Base-by-base conservation (phyloP, 2,888 invertebrate species). In the Drosophila atripex region DNA sequence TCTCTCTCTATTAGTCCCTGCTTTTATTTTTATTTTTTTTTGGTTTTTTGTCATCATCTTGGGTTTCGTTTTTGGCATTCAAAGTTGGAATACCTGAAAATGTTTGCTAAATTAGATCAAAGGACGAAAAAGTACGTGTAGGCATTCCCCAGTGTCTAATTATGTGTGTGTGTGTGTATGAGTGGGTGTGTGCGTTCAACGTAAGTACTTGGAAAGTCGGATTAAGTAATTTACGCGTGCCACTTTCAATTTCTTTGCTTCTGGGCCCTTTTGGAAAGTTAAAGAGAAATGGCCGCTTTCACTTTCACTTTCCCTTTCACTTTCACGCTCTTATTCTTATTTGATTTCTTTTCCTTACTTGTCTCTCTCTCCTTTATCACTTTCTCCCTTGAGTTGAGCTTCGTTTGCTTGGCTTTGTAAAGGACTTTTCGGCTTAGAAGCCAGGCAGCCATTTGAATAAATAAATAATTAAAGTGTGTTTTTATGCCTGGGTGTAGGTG, bases 211-310 rank as follows among this genome's bases (percentile, higher is more conserved):
- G 72, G 61, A 72, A 84, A 80, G 80, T 75, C 68, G 76, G 84
- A 86, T 83, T 86, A 86, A 83, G 86, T 86, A 86, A 84, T 86
- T 83, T 80, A 64, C 82, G 86, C 84, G 80, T 75, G 72, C 72
- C 70, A 71, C 73, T 78, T 80, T 86, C 84, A 70, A 76, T 80
- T 82, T 80, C 55, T 73, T 39, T 41, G 64, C 35, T 38, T 23
- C 30, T 32, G 45, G 54, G 21, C 12, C 18, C 12, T 25, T 25
- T 7, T 25, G 6, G 55, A 60, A 61, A 59, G 60, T 61, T 60
- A 59, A 38, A 38, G 30, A 46, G 58, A 60, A 60, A 60, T 45
- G 23, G 43, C 28, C 43, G 46, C 35, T 53, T 47, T 56, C 55
- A 32, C 28, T 28, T 28, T 28, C 28, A 9, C 28, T 28, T 28